phyloP scores from a whole-genome alignment of 2,888 invertebrate species.

The Bruchidius siliquastri region DNA sequence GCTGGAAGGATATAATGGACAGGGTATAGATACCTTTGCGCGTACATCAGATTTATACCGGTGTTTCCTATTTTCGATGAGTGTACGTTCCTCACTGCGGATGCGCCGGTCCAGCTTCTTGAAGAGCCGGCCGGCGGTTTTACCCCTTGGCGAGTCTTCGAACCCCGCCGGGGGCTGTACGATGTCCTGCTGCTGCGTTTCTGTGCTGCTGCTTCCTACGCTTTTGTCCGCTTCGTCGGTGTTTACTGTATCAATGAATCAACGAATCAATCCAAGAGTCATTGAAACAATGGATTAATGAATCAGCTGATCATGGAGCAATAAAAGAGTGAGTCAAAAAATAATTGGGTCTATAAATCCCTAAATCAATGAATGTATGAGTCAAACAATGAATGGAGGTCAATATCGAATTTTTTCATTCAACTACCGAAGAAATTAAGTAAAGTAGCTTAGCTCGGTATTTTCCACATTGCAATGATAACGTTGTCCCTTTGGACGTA shows the following conservation, averaged over 20 bases:
- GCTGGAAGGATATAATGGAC: background rate
- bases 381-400: no score
- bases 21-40: slow-evolving; percentile 59
- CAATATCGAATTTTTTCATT: no score
- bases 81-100: slow-evolving; percentile 67
- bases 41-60: slow-evolving; percentile 68
- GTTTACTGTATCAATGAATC: slow-evolving; percentile 27
- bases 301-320: no score
- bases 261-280: no score
- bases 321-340: no score
- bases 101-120: slow-evolving; percentile 72
- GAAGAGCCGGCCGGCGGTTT: slow-evolving; percentile 57
- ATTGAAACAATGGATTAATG: no score
- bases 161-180: slow-evolving; percentile 87
- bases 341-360: no score
- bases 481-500: no score
- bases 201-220: slow-evolving; percentile 23
- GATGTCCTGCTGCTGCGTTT: slow-evolving; percentile 54
- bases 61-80: slow-evolving; percentile 59
- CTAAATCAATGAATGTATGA: no score
- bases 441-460: no score
- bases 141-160: slow-evolving; percentile 69
- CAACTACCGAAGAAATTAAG: no score
- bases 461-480: no score
- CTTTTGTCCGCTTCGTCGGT: slow-evolving; percentile 42